Evolutionary conservation across 2,797 vertebrate genomes (phyloP).

Genomic region (Neoniphon sammara): DNA sequence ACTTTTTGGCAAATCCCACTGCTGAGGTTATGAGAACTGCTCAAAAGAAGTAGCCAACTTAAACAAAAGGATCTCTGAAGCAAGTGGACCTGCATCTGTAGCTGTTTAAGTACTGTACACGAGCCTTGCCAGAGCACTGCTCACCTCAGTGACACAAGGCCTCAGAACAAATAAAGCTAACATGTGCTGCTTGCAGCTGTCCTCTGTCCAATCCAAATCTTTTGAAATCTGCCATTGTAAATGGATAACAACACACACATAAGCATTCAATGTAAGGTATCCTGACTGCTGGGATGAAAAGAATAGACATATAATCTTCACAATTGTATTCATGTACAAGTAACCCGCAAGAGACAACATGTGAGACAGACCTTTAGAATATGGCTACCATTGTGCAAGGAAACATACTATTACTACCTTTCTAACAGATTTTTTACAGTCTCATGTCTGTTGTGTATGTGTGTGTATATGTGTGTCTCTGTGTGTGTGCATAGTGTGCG

Average conservation of each 20-base stretch:
- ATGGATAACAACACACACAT: conserved; percentile 14
- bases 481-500: neutral
- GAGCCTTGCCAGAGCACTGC: conserved; percentile 51
- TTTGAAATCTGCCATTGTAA: conserved; percentile 56
- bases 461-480: neutral
- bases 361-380: conserved; percentile 26
- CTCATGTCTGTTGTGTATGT: neutral
- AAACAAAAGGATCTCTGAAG: conserved; percentile 53
- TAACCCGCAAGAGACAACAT: conserved; percentile 25
- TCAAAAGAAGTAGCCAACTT: conserved; percentile 60
- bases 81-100: conserved; percentile 54
- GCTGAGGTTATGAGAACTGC: conserved; percentile 61
- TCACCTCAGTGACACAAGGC: conserved; percentile 57
- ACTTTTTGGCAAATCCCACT: conserved; percentile 61
- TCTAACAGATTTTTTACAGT: conserved; percentile 25
- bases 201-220: conserved; percentile 50
- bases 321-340: conserved; percentile 44
- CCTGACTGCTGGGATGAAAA: conserved; percentile 31
- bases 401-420: conserved; percentile 9
- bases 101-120: conserved; percentile 58
- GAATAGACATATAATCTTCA: conserved; percentile 22
- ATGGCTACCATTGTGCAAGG: conserved; percentile 36
- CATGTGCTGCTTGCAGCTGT: conserved; percentile 49
- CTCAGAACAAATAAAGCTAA: conserved; percentile 59
- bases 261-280: conserved; percentile 9